Evolutionary conservation across 2,113 vertebrate species (phyloP).

Genomic region (Lagenorhynchus albirostris): DNA sequence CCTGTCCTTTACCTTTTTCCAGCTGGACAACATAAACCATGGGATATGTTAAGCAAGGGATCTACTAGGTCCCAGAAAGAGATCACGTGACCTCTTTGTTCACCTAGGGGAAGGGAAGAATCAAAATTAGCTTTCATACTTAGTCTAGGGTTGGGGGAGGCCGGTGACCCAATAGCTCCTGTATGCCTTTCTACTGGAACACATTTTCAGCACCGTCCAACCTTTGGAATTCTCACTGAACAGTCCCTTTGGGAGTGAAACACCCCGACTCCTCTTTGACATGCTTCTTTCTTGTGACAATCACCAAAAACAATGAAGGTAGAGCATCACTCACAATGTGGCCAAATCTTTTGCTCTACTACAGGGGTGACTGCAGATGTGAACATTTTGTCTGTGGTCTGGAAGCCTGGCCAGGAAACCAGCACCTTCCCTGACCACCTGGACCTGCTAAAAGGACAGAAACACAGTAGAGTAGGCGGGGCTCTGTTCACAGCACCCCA

Average conservation of each 20-base stretch:
- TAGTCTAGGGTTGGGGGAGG: too few species aligned
- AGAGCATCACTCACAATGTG: accelerated
- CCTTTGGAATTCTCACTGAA: neutral
- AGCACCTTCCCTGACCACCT: neutral
- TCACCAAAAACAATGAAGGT: neutral
- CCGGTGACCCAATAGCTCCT: neutral
- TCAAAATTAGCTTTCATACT: neutral
- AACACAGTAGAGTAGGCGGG: neutral
- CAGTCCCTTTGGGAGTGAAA: neutral
- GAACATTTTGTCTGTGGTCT: neutral
- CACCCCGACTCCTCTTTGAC: neutral
- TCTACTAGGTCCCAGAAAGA: neutral
- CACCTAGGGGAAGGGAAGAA: neutral
- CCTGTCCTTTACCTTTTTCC: neutral
- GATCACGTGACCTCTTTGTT: neutral
- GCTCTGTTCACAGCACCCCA: neutral
- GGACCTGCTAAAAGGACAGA: neutral
- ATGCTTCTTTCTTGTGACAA: neutral
- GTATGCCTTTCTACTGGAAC: neutral
- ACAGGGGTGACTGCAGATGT: neutral
- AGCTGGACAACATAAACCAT: neutral
- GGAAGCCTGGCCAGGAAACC: neutral
- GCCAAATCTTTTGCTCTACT: neutral
- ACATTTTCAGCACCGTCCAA: neutral
- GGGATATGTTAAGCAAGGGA: too few species aligned